Conservation (phyloP, 1,140 invertebrate species). For the Rhopalosiphum maidis region DNA sequence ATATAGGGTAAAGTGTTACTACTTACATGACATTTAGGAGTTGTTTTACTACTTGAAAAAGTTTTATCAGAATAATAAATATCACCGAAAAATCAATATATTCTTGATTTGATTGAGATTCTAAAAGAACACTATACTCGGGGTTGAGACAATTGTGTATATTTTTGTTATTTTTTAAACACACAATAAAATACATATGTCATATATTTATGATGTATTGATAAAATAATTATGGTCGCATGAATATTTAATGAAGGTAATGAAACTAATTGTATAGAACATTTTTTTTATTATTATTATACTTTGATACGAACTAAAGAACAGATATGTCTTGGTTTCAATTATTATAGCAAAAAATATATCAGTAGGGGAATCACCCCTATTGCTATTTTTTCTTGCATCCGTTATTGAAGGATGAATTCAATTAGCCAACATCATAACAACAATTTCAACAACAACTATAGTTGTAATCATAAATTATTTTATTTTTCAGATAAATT, state of each 20-base stretch:
- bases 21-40: too few relatives aligned
- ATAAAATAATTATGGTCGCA: neutral
- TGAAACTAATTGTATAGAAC: neutral
- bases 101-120: too few relatives aligned
- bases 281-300: neutral
- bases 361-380: constrained; percentile 6
- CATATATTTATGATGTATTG: neutral
- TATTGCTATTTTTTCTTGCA: neutral
- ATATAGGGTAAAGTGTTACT: too few relatives aligned
- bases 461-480: neutral
- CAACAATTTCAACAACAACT: neutral
- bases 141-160: neutral
- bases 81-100: too few relatives aligned
- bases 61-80: too few relatives aligned
- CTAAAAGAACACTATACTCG: too few relatives aligned
- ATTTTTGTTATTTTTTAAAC: neutral
- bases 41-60: too few relatives aligned
- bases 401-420: neutral
- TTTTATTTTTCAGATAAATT: neutral
- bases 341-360: neutral
- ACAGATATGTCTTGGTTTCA: constrained; percentile 6
- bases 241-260: neutral
- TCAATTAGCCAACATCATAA: neutral
- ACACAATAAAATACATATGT: neutral
- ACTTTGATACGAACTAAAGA: neutral